Base-by-base conservation (phyloP, 2,113 vertebrate genomes). In the Tonatia bakeri region DNA sequence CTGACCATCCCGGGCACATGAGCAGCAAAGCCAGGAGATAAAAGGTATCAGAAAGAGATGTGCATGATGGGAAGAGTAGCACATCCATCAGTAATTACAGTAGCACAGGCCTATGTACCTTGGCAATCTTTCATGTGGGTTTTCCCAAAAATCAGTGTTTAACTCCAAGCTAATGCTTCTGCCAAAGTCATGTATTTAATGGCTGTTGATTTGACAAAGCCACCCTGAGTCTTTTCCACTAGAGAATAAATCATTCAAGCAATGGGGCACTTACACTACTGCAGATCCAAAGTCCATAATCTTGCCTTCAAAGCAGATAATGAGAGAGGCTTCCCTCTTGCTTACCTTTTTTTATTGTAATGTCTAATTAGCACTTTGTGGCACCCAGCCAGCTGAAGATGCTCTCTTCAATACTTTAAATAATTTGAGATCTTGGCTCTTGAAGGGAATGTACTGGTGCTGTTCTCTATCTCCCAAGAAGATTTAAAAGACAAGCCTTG, bases 101-200 rank as follows among this genome's bases (percentile, higher is more conserved):
- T 61, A 73, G 31, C 77, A 26, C 1, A 79, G 69, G 26, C 54
- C 65, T 65, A 9, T 83, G 50, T 76, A 24, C 38, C 65, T 70
- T 84, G 76, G 12, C 52, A 64, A 79, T 87, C 64, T 89, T 93
- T 93, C 72, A 47, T 36, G 11, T 72, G 9, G 56, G 81, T 65
- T 95, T 97, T 96, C 92, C 70, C 64, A 50, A 94, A 97, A 94
- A 83, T 75, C 80, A 87, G 50, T 87, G 28, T 92, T 89, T 94
- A 92, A 72, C 56, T 90, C 40, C 72, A 83, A 81, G 36, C 43
- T 72, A 90, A 92, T 92, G 31, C 45, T 47, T 82, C 88, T 96
- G 33, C 65, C 67, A 88, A 94, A 91, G 28, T 67, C 31, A 54
- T 75, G 76, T 95, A 31, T 91, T 91, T 88, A 43, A 43, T 43